A percentile compares a stretch with the other conserved stretches of the same genome.
Evolutionary conservation across 2,888 invertebrate species (phyloP).

Genomic region (Ganaspis brasiliensis): DNA sequence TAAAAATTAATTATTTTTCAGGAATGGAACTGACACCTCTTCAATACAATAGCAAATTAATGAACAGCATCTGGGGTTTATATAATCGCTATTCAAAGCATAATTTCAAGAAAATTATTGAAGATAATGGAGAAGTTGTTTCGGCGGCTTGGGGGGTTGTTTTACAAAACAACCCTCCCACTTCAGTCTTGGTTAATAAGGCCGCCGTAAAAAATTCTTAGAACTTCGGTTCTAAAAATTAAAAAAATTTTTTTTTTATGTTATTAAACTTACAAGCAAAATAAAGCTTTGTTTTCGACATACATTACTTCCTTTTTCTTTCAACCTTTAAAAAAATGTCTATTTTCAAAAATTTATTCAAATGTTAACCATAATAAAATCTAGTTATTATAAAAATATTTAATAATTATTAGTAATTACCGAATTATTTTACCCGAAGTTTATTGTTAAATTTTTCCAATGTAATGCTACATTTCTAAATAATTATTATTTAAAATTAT

Average conservation of each 20-base stretch:
- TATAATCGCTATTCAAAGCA: conserved; percentile 95
- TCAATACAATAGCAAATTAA: conserved; percentile 92
- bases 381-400: too few relatives aligned
- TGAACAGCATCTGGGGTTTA: conserved; percentile 96
- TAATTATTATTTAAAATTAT: too few relatives aligned
- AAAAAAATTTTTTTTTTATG: neutral
- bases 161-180: conserved; percentile 25
- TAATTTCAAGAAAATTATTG: conserved; percentile 89
- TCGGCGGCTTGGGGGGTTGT: conserved; percentile 78
- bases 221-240: conserved; percentile 8
- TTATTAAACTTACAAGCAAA: neutral
- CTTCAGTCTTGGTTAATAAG: conserved; percentile 36
- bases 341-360: too few relatives aligned
- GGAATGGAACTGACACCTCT: conserved; percentile 86
- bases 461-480: too few relatives aligned
- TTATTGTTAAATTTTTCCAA: too few relatives aligned
- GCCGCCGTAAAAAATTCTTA: conserved; percentile 34
- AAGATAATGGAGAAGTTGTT: conserved; percentile 80
- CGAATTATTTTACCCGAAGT: too few relatives aligned
- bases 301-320: too few relatives aligned
- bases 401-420: too few relatives aligned
- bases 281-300: too few relatives aligned
- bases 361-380: too few relatives aligned
- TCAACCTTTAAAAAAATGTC: too few relatives aligned
- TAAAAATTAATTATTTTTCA: conserved; percentile 75